Base-by-base conservation (phyloP, 1,140 invertebrate genomes). In the Solen grandis region DNA sequence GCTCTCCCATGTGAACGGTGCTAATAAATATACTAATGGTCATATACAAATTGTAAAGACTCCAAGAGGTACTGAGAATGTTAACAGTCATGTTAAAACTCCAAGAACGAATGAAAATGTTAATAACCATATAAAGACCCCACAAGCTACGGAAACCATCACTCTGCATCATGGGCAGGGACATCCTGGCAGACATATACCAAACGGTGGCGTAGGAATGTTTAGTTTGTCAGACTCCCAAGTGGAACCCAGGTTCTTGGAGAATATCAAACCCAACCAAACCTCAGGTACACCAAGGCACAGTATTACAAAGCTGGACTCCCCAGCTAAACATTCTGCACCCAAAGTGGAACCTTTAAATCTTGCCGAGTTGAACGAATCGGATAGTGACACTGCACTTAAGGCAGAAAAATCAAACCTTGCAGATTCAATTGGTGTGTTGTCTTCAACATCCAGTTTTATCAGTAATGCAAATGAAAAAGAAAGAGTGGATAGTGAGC, bases 301-400 rank as follows among this genome's bases (percentile, higher is more conserved):
- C 65, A 78, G 75, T 65, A 78, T 78, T 78, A 57, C 54, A 27
- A 78, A 78, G 57, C 50, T 46, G 35, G 65, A 69, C 31, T 35
- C 62, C 5, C 41, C 73, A 50, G 27, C 55, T 52, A 31, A 31
- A 46, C 31, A 63, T 46, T 22, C 54, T 10, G 36, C 62, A 1
- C 52, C 68, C 25, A 85, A 81, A 62, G 81, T 90, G 13, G 89
- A 90, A 54, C 84, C 86, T 4, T 79, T 90, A n/a, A 86, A 90
- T 81, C 80, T 90, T 13, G 85, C 83, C 2, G 83, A 84, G 41
- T 65, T 90, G 13, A 36, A 46, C 27, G 75, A 78, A 60, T 78
- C 75, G 16, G 75, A 78, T 54, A 78, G 75, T 78, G 75, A 78
- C 29, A 78, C 33, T 59, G 75, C 75, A 8, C 46, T 69, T 10